phyloP scores from a whole-genome alignment of 2,113 vertebrate genomes.

The Entelurus aequoreus region DNA sequence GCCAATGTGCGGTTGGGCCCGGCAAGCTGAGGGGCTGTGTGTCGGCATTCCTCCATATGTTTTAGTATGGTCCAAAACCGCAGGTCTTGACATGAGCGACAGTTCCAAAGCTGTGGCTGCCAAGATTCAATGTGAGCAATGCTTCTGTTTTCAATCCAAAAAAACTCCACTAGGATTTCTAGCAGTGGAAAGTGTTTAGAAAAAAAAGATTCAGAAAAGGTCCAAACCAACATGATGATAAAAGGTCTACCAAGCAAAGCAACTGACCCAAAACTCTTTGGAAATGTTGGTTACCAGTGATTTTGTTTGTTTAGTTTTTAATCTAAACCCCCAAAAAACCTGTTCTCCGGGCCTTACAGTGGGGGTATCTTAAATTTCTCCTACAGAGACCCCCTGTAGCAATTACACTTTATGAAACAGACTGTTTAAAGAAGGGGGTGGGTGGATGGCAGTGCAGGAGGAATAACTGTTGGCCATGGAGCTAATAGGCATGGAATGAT shows the following conservation, averaged over 20 bases:
- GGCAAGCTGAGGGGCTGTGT: conserved; percentile 61
- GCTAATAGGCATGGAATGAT: conserved; percentile 77
- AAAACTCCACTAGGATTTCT: conserved; percentile 61
- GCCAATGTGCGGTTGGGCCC: conserved; percentile 49
- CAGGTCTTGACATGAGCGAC: conserved; percentile 50
- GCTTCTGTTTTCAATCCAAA: conserved; percentile 61
- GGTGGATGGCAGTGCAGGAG: conserved; percentile 23
- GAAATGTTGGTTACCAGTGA: conserved; percentile 28
- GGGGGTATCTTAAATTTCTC: conserved; percentile 36
- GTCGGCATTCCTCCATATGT: conserved; percentile 63
- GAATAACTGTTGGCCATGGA: conserved; percentile 63
- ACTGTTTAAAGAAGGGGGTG: conserved; percentile 31
- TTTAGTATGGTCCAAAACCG: conserved; percentile 61
- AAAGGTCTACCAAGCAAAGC: conserved; percentile 31
- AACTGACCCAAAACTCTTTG: conserved; percentile 17
- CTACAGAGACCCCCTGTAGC: conserved; percentile 24
- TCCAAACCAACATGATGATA: conserved; percentile 42
- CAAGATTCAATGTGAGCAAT: conserved; percentile 67
- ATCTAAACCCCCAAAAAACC: conserved; percentile 19
- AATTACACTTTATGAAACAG: conserved; percentile 58
- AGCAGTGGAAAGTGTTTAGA: conserved; percentile 54
- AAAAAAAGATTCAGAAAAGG: conserved; percentile 49
- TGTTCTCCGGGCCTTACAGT: neutral
- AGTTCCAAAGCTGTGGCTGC: conserved; percentile 51
- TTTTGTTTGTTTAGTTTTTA: conserved; percentile 22